Evolutionary conservation across 2,113 vertebrate species (phyloP).

Genomic region (Megaptera novaeangliae): DNA sequence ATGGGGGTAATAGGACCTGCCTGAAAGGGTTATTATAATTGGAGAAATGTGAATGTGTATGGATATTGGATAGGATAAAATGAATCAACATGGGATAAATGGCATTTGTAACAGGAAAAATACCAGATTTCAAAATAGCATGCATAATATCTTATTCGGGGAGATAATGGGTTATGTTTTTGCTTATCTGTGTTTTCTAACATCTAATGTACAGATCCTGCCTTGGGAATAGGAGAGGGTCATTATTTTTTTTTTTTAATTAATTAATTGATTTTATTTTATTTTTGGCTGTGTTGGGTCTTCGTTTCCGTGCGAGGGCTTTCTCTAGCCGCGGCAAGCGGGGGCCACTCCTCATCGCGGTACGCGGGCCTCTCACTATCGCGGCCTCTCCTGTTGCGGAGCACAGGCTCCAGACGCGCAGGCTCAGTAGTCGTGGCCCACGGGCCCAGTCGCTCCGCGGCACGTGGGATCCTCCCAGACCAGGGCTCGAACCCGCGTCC

Average conservation of each 20-base stretch:
- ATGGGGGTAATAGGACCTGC: background rate
- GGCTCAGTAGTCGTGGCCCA: too few relatives aligned
- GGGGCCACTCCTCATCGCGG: too few relatives aligned
- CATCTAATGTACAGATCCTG: background rate
- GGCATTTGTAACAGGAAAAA: background rate
- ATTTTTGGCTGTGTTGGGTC: too few relatives aligned
- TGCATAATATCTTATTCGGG: background rate
- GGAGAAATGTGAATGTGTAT: background rate
- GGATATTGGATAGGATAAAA: background rate
- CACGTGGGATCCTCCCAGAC: too few relatives aligned
- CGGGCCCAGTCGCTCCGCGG: too few relatives aligned
- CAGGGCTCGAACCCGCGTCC: too few relatives aligned
- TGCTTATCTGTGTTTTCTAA: background rate
- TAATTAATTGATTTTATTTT: too few relatives aligned
- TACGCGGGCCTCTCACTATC: too few relatives aligned
- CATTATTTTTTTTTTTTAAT: background rate
- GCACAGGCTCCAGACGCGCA: too few relatives aligned
- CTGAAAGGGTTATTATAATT: background rate
- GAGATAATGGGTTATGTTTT: background rate
- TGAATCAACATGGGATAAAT: background rate
- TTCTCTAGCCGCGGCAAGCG: too few relatives aligned
- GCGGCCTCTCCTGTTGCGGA: too few relatives aligned
- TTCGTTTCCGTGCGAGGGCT: too few relatives aligned
- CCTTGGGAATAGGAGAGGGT: background rate
- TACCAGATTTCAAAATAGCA: background rate